Percentiles rank a stretch among this genome's conserved stretches.
phyloP scores from a whole-genome alignment of 2,113 vertebrate genomes.

The Daphoenositta chrysoptera region DNA sequence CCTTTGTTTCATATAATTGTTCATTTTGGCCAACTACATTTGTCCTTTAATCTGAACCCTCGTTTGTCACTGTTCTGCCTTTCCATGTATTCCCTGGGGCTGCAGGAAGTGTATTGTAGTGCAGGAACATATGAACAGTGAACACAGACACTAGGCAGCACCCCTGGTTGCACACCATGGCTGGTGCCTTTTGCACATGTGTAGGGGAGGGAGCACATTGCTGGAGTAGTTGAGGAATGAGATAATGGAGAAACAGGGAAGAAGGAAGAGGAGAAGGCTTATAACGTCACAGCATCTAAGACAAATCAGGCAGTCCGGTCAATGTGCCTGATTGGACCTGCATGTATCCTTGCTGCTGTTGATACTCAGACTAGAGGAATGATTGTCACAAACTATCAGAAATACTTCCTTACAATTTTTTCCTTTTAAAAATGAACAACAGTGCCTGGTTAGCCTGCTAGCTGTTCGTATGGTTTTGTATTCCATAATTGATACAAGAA shows the following conservation, averaged over 20 bases:
- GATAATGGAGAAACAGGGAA: background rate
- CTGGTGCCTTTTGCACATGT: accelerated
- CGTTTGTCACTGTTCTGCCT: background rate
- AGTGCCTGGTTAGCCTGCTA: background rate
- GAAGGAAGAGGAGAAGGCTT: background rate
- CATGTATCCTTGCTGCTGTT: accelerated
- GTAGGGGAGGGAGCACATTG: accelerated
- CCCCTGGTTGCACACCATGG: accelerated
- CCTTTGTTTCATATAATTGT: constrained; percentile 78
- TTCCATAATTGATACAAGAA: background rate
- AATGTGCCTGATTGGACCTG: accelerated
- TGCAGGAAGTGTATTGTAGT: background rate
- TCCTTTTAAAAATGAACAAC: background rate
- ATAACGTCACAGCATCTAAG: background rate
- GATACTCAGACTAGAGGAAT: background rate
- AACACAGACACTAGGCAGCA: accelerated
- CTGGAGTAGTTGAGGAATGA: background rate
- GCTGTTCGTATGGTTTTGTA: background rate
- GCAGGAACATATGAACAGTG: accelerated
- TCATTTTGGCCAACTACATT: constrained; percentile 72
- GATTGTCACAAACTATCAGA: background rate
- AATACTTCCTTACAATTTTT: background rate
- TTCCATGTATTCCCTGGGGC: background rate
- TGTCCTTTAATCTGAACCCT: constrained; percentile 68
- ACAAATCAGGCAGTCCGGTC: background rate